phyloP scores from a whole-genome alignment of 2,888 invertebrate species.

The Pristionchus entomophagus region DNA sequence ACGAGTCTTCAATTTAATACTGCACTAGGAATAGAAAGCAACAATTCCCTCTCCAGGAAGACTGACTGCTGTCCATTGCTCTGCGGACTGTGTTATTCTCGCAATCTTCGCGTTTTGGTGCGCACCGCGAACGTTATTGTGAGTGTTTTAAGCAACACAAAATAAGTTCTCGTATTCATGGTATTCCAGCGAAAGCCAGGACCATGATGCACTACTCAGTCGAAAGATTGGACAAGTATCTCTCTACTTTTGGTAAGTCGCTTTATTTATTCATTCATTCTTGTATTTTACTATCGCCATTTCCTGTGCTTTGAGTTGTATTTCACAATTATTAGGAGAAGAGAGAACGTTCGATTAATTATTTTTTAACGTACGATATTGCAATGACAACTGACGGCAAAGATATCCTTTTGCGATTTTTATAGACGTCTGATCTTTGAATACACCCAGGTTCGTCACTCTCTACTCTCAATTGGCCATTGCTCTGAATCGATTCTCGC shows the following conservation, averaged over 20 bases:
- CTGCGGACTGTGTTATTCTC: background rate
- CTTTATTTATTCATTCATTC: too few relatives aligned
- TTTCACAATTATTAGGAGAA: too few relatives aligned
- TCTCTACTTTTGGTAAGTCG: conserved; percentile 4
- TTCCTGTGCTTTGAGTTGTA: too few relatives aligned
- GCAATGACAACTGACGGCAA: too few relatives aligned
- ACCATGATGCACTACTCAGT: background rate
- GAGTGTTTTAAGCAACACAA: background rate
- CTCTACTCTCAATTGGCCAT: conserved; percentile 33
- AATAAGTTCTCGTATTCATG: too few relatives aligned
- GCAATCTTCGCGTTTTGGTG: conserved; percentile 16
- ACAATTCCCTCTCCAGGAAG: background rate
- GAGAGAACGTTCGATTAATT: too few relatives aligned
- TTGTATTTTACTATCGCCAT: too few relatives aligned
- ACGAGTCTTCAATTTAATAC: background rate
- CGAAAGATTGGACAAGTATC: background rate
- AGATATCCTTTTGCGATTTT: too few relatives aligned
- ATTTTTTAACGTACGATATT: too few relatives aligned
- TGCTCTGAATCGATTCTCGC: conserved; percentile 28
- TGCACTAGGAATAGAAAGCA: background rate
- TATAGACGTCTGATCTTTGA: too few relatives aligned
- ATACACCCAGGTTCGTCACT: background rate
- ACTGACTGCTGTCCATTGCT: background rate
- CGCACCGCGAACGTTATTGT: conserved; percentile 10
- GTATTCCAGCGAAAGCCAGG: background rate